A percentile compares a stretch with the other conserved stretches of the same genome.
Evolutionary conservation across 2,797 vertebrate genomes (phyloP).

Genomic region (Margarornis squamiger): DNA sequence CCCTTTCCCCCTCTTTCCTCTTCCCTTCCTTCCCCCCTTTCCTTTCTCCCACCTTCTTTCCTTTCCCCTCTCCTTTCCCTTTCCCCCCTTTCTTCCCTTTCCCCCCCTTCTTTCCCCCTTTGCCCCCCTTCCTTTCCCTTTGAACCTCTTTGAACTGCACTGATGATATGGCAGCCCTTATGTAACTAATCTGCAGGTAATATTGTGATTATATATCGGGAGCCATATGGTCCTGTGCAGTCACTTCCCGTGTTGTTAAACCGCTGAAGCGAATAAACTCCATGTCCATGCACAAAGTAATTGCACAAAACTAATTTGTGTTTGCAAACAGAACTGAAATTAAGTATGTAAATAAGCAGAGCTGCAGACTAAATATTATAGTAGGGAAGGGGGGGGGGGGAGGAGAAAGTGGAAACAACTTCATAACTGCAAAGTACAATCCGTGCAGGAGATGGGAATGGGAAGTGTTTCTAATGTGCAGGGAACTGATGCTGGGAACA

Average conservation of each 20-base stretch:
- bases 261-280: slow-evolving; percentile 69
- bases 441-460: not conserved
- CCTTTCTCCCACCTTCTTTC: not conserved
- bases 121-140: not conserved
- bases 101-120: rapidly evolving
- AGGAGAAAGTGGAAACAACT: slow-evolving; percentile 41
- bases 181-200: slow-evolving; percentile 79
- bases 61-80: rapidly evolving
- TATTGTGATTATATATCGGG: slow-evolving; percentile 74
- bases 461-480: slow-evolving; percentile 20
- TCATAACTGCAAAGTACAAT: slow-evolving; percentile 33
- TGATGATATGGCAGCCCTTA: slow-evolving; percentile 70
- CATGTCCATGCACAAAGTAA: slow-evolving; percentile 76
- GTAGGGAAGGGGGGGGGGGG: not conserved
- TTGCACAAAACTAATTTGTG: slow-evolving; percentile 80
- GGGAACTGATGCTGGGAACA: slow-evolving; percentile 4
- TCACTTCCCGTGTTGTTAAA: slow-evolving; percentile 63
- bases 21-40: too few relatives aligned
- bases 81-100: too few relatives aligned
- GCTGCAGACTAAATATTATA: slow-evolving; percentile 75
- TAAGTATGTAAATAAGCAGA: slow-evolving; percentile 79
- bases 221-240: slow-evolving; percentile 73
- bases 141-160: slow-evolving; percentile 19
- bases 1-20: rapidly evolving
- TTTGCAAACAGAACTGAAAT: slow-evolving; percentile 78